Percentiles rank a stretch among this genome's conserved stretches.
Conservation (phyloP, 2,888 invertebrate genomes). For the Tiliacea citrago region DNA sequence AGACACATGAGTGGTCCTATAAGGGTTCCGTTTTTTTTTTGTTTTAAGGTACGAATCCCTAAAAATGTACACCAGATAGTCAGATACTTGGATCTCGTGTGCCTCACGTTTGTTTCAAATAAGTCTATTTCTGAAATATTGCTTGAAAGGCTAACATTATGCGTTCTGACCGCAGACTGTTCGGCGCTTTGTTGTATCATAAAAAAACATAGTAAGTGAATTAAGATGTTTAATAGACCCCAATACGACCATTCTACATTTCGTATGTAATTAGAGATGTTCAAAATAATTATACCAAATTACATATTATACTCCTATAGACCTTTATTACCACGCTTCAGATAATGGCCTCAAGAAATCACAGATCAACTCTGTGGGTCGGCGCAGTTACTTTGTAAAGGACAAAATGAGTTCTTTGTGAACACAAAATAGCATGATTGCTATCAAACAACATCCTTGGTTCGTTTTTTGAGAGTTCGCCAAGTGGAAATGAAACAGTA, state of each 20-base stretch:
- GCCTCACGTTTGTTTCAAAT: not conserved
- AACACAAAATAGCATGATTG: conserved; percentile 68
- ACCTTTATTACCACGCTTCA: conserved; percentile 51
- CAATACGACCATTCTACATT: not conserved
- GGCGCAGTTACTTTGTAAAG: conserved; percentile 62
- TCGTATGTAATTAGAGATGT: conserved; percentile 4
- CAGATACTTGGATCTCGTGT: not conserved
- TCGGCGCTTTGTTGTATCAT: not conserved
- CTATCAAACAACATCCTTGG: conserved; percentile 65
- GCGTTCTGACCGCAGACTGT: not conserved
- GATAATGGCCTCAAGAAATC: conserved; percentile 53
- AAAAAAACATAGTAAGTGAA: not conserved
- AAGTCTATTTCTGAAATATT: not conserved
- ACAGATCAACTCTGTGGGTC: conserved; percentile 56
- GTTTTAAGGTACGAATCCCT: too few species aligned
- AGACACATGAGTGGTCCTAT: too few species aligned
- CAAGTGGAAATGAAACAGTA: conserved; percentile 59
- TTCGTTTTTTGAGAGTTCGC: conserved; percentile 61
- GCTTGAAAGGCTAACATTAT: not conserved
- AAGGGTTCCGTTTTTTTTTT: too few species aligned
- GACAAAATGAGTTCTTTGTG: conserved; percentile 69
- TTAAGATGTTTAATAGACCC: not conserved
- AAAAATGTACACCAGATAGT: not conserved
- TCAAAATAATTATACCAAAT: conserved; percentile 40
- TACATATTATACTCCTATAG: conserved; percentile 31